These are phyloP conservation scores for Onthophagus taurus DNA, from an alignment of 1,140 invertebrate species.

Conservation along the genomic window DNA sequence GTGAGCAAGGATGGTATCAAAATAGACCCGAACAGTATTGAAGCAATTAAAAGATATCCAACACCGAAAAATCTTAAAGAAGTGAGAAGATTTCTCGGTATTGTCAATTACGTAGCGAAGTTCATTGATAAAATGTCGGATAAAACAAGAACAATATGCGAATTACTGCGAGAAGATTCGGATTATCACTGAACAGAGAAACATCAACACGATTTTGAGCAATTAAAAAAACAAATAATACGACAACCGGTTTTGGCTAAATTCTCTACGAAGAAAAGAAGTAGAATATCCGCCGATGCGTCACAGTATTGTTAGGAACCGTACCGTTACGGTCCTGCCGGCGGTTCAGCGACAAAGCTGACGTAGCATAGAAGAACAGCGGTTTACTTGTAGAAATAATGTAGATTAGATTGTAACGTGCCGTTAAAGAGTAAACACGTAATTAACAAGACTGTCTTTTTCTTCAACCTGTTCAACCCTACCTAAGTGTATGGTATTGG, in stretches of 20 bases:
- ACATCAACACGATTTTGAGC: too few species aligned
- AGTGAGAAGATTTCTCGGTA: slow-evolving; percentile 13
- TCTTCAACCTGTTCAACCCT: too few species aligned
- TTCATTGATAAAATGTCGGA: slow-evolving; percentile 22
- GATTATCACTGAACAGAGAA: too few species aligned
- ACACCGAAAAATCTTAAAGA: slow-evolving; percentile 19
- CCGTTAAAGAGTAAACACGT: too few species aligned
- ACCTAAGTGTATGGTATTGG: slow-evolving; percentile 15
- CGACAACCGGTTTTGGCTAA: slow-evolving; percentile 17
- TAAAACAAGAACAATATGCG: slow-evolving; percentile 16
- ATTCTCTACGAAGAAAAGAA: slow-evolving; percentile 11
- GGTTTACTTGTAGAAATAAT: too few species aligned
- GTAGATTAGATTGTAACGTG: too few species aligned
- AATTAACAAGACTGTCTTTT: too few species aligned
- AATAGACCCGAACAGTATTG: slow-evolving; percentile 27
- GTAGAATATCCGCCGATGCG: slow-evolving; percentile 14
- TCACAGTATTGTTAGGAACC: too few species aligned
- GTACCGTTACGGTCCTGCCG: too few species aligned
- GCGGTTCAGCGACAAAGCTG: too few species aligned
- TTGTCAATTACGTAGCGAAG: slow-evolving; percentile 22
- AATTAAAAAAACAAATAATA: slow-evolving; percentile 1
- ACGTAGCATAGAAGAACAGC: too few species aligned
- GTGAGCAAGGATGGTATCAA: slow-evolving; percentile 25
- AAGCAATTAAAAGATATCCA: slow-evolving; percentile 20
- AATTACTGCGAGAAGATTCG: slow-evolving; percentile 12